Conservation (phyloP, 2,797 vertebrate genomes). For the Bovichtus diacanthus region DNA sequence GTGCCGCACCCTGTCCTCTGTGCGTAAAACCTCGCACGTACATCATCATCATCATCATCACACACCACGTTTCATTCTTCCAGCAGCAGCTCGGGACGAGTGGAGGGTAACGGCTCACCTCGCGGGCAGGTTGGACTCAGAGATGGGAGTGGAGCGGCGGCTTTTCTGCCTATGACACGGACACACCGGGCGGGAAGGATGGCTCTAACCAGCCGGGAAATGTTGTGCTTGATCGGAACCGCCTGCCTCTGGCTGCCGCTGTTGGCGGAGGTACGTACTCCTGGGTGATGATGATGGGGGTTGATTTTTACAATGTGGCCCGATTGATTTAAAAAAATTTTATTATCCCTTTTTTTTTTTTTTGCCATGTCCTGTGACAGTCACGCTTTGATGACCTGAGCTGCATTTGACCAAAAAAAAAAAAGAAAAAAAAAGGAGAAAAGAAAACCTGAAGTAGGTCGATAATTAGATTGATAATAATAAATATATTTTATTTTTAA, state of each 20-base stretch:
- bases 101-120: conserved; percentile 49
- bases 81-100: conserved; percentile 41
- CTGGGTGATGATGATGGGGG: background rate
- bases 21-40: conserved; percentile 62
- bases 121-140: conserved; percentile 61
- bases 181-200: conserved; percentile 78
- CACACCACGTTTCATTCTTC: conserved; percentile 49
- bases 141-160: conserved; percentile 70
- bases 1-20: conserved; percentile 77
- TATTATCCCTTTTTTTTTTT: too few relatives aligned
- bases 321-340: conserved; percentile 28
- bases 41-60: conserved; percentile 41
- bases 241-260: conserved; percentile 80
- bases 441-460: background rate
- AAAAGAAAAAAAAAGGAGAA: too few relatives aligned
- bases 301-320: conserved; percentile 41
- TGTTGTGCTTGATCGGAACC: conserved; percentile 80
- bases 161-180: conserved; percentile 74
- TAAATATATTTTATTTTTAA: too few relatives aligned
- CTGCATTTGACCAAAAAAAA: conserved; percentile 15
- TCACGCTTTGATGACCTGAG: conserved; percentile 48
- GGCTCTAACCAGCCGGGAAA: conserved; percentile 78
- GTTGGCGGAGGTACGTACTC: conserved; percentile 78
- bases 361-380: conserved; percentile 29
- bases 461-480: conserved; percentile 17